Evolutionary conservation across 2,113 vertebrate species (phyloP).

Genomic region (Chlamydotis undulata): DNA sequence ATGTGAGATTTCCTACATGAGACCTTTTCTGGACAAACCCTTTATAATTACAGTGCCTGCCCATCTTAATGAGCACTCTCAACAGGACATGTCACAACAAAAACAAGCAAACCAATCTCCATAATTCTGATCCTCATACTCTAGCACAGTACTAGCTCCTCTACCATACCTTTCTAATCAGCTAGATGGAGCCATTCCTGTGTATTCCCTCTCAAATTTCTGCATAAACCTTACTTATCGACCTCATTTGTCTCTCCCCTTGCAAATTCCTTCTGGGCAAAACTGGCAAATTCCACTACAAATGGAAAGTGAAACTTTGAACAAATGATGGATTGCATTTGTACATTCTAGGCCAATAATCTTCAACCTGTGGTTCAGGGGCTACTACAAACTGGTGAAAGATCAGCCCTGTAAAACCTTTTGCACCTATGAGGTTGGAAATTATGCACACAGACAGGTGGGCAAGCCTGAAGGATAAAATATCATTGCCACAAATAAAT

Average conservation of each 20-base stretch:
- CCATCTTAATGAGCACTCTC: not conserved
- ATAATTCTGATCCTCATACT: not conserved
- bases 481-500: not conserved
- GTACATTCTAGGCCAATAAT: not conserved
- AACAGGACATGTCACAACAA: not conserved
- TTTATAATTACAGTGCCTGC: not conserved
- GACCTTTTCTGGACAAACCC: not conserved
- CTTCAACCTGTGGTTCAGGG: not conserved
- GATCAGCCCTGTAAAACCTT: not conserved
- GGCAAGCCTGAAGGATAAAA: not conserved
- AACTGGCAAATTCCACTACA: not conserved
- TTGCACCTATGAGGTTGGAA: not conserved
- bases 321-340: not conserved
- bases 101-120: not conserved
- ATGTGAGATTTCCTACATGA: not conserved
- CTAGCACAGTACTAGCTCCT: not conserved
- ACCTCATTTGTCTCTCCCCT: not conserved
- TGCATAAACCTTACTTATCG: not conserved
- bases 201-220: not conserved
- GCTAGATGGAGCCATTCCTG: not conserved
- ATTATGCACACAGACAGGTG: not conserved
- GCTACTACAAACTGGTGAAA: not conserved
- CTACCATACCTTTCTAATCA: not conserved
- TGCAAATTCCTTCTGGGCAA: not conserved
- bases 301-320: not conserved